Base-by-base conservation (phyloP, 2,888 invertebrate genomes). In the Azorinus chamasolen region DNA sequence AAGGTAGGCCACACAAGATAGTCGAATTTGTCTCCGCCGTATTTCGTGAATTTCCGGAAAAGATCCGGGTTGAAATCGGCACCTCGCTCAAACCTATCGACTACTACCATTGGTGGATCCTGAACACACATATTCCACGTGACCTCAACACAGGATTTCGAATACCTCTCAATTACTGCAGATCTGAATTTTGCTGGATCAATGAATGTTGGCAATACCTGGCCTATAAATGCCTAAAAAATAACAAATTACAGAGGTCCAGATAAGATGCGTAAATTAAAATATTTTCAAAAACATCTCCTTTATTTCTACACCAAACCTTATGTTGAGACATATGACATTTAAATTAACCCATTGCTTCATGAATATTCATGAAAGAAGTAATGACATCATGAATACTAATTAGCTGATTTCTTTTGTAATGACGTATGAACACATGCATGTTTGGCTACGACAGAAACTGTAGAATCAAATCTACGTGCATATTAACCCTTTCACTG, bases 1-100 rank as follows among this genome's bases (percentile, higher is more conserved):
- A 81, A 41, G 1, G 77, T 71, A 6, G 81, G 81, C 81, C 81
- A 81, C 0, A 81, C 81, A 1, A 81, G 65, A 41, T 69, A 81
- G 53, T 81, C 81, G 43, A 74, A 77, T 39, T 78, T 81, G 51
- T 78, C 61, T 12, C 71, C 68, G 24, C 41, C 63, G 18, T 37
- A 32, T 22, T 51, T 41, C n/a, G 37, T 61, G 37, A 74, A 81
- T 57, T 75, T 78, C 37, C 62, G 62, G 58, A 81, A 81, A 10
- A 14, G 39, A 1, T 81, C 75, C 1, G 61, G 41, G 39, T 81
- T 71, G 25, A 81, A 78, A 4, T 62, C 59, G 4, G 77, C 37
- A 4, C 78, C 78, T 27, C 78, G 45, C 27, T 75, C 72, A 2
- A 81, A 53, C 48, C 48, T 74, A 27, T 78, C 78, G 14, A 81